phyloP scores from a whole-genome alignment of 2,113 vertebrate species.

The Narcine bancroftii region DNA sequence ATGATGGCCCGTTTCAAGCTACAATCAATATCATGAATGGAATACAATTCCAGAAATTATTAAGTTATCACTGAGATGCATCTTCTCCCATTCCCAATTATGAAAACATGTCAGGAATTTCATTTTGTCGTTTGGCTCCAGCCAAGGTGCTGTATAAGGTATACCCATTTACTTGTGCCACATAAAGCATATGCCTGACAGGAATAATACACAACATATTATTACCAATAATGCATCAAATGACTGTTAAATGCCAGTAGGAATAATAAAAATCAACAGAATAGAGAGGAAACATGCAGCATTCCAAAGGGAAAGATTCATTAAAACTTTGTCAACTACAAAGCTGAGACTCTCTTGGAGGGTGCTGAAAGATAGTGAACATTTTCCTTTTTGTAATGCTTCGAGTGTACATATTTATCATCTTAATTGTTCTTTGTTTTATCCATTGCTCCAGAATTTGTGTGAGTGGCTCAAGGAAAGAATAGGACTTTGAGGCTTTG shows the following conservation, averaged over 20 bases:
- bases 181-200: neutral
- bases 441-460: too few relatives aligned
- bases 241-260: neutral
- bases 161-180: neutral
- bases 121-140: too few relatives aligned
- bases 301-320: neutral
- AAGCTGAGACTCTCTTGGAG: neutral
- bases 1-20: neutral
- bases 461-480: too few relatives aligned
- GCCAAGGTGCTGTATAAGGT: too few relatives aligned
- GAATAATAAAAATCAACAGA: neutral
- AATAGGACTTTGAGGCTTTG: too few relatives aligned
- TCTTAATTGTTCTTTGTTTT: too few relatives aligned
- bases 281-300: neutral
- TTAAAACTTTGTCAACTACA: neutral
- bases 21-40: neutral
- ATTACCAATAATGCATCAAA: neutral
- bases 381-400: neutral
- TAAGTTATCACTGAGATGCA: neutral
- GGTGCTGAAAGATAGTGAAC: neutral
- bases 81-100: neutral
- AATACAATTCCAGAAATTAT: neutral
- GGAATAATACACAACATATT: neutral
- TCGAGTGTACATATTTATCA: neutral
- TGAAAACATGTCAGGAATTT: neutral